phyloP scores from a whole-genome alignment of 2,797 vertebrate genomes.

The Dromococcyx pavoninus region DNA sequence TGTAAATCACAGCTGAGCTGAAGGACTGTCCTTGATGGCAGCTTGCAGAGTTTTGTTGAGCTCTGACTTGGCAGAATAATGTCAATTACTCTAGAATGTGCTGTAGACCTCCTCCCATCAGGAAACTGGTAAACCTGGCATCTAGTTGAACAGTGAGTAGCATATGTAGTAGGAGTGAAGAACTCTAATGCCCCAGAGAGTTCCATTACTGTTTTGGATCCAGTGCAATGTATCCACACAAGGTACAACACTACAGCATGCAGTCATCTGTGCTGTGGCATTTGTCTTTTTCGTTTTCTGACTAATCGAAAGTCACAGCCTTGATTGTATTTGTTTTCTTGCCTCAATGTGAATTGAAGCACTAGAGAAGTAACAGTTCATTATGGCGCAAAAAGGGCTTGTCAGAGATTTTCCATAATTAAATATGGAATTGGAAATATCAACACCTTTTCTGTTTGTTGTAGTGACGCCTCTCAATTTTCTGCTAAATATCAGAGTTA shows the following conservation, averaged over 20 bases:
- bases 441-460: constrained; percentile 13
- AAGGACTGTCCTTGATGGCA: neutral
- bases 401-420: constrained; percentile 56
- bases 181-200: neutral
- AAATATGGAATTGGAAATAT: constrained; percentile 53
- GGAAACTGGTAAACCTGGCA: neutral
- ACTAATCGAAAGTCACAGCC: constrained; percentile 1
- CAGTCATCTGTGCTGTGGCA: neutral
- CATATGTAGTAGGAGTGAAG: neutral
- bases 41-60: neutral
- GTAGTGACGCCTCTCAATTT: constrained; percentile 12
- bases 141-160: neutral
- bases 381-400: constrained; percentile 31
- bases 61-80: neutral
- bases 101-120: neutral
- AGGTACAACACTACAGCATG: neutral
- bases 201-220: neutral
- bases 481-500: constrained; percentile 1
- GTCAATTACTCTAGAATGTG: neutral
- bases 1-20: neutral
- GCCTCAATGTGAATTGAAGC: neutral
- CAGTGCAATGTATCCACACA: neutral
- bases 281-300: constrained; percentile 21
- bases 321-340: constrained; percentile 34
- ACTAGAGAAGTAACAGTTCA: constrained; percentile 25